Evolutionary conservation across 2,113 vertebrate species (phyloP).

Genomic region (Entomyzon cyanotis): DNA sequence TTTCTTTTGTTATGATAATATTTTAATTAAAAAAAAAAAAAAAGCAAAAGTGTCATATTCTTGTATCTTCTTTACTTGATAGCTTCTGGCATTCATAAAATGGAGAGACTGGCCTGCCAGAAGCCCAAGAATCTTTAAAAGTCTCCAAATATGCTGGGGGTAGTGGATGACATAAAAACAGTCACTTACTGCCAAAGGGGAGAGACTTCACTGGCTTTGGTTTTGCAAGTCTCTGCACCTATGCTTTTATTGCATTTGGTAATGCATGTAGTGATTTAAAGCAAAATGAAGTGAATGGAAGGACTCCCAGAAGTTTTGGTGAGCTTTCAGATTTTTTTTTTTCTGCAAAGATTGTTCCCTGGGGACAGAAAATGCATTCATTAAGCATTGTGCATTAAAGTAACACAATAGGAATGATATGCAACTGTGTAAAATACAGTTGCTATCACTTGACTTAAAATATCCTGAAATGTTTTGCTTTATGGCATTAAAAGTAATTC

Average conservation of each 20-base stretch:
- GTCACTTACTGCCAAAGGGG: neutral
- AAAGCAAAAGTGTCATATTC: neutral
- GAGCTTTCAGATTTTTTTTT: no score
- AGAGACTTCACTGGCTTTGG: neutral
- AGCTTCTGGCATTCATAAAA: neutral
- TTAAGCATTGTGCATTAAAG: neutral
- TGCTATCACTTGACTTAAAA: neutral
- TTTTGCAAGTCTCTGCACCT: neutral
- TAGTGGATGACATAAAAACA: neutral
- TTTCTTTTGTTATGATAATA: no score
- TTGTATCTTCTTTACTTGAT: neutral
- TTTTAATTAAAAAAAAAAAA: neutral
- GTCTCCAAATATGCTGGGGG: neutral
- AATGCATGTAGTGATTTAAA: neutral
- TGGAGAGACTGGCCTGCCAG: neutral
- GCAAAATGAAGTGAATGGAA: slow-evolving; percentile 9
- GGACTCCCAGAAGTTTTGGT: neutral
- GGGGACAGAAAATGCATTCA: neutral
- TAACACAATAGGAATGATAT: neutral
- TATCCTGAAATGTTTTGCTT: neutral
- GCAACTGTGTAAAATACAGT: slow-evolving; percentile 1
- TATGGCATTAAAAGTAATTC: neutral
- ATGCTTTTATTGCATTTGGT: neutral
- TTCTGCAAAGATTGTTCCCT: neutral
- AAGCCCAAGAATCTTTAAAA: neutral